Conservation (phyloP, 2,797 vertebrate genomes). For the Micromesistius poutassou region DNA sequence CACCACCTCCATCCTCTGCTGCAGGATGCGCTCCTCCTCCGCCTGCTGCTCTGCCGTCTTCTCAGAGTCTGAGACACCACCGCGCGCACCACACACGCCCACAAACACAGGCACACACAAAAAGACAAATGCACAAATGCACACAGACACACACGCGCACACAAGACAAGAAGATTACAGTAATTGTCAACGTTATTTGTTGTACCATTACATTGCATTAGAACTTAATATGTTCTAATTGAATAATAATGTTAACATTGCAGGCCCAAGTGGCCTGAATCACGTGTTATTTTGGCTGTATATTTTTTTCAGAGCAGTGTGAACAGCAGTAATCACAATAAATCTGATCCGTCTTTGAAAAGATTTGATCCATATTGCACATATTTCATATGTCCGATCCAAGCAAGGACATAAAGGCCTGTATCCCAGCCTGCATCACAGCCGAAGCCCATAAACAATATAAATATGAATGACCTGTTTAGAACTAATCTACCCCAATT, state of each 20-base stretch:
- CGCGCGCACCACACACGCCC: too few relatives aligned
- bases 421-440: neutral
- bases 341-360: neutral
- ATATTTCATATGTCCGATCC: neutral
- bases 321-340: too few relatives aligned
- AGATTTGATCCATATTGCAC: neutral
- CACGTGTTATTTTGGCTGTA: neutral
- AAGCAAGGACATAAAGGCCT: neutral
- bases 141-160: too few relatives aligned
- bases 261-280: neutral
- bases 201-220: too few relatives aligned
- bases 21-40: conserved; percentile 75
- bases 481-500: neutral
- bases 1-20: conserved; percentile 85
- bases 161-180: neutral
- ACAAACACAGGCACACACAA: too few relatives aligned
- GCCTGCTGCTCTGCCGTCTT: conserved; percentile 73
- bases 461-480: neutral
- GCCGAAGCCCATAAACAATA: neutral
- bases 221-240: neutral
- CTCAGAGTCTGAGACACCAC: conserved; percentile 66
- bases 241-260: neutral
- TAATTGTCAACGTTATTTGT: too few relatives aligned
- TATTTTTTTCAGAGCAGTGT: neutral
- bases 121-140: too few relatives aligned